Base-by-base conservation (phyloP, 2,888 invertebrate genomes). In the Mantis religiosa region DNA sequence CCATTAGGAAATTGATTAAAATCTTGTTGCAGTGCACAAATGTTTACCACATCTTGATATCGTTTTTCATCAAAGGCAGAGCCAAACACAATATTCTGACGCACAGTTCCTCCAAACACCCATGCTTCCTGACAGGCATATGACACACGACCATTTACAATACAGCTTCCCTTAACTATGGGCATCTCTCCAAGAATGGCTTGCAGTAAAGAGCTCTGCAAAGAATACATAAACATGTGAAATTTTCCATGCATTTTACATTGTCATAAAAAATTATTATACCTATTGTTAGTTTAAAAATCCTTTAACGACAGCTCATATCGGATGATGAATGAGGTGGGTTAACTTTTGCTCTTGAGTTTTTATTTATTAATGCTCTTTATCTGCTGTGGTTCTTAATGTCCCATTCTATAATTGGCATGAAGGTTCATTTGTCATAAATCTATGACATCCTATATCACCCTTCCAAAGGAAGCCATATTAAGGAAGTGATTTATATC, bases 121-220 rank as follows among this genome's bases (percentile, higher is more conserved):
- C 98, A 98, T 0, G 98, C 96, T 91, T 97, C 96, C 93, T 97
- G 97, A 86, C 96, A 95, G 1, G 96, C 96, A 92, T 97, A 98
- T 0, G 96, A 94, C 25, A 96, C 92, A 2, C 93, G 93, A 8
- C 97, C 97, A 1, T 94, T 94, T 27, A 97, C 92, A 93, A 91
- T 91, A 87, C 97, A 92, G 0, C 93, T 93, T 0, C 98, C 97
- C 41, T 93, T 93, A 0, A 93, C 92, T 8, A 95, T 93, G 1
- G 95, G 94, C 27, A 97, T 92, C 93, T 98, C 98, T n/a, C 96
- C 95, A 90, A 98, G 93, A 27, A 98, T 94, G 88, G 96, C 93
- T 92, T 96, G 95, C 15, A 96, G 93, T 12, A 96, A 92, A 0
- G 96, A 95, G 87, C 95, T 95, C 94, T 92, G 89, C 1, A 90